A percentile compares a stretch with the other conserved stretches of the same genome.
phyloP scores from a whole-genome alignment of 1,140 invertebrate species.

The Rhizoglyphus robini region DNA sequence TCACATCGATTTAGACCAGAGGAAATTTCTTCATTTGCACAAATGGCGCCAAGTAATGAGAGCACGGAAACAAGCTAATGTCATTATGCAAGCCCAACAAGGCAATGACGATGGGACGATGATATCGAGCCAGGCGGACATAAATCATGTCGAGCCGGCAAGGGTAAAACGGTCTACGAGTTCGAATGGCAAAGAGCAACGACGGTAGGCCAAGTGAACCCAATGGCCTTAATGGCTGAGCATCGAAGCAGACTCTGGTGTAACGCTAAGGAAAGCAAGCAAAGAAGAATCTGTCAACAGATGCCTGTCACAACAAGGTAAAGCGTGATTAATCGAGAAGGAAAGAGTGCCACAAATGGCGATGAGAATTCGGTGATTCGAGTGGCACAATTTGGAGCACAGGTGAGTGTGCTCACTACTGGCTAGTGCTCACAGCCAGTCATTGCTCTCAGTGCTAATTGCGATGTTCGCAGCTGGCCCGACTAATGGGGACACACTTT shows the following conservation, averaged over 20 bases:
- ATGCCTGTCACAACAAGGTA: background rate
- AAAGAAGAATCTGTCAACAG: background rate
- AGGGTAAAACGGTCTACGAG: background rate
- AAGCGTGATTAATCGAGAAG: background rate
- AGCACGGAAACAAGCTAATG: background rate
- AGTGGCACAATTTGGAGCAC: no score
- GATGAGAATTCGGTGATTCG: no score
- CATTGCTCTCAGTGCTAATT: no score
- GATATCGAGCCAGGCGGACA: background rate
- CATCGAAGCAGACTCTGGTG: no score
- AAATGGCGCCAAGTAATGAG: background rate
- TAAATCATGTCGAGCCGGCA: background rate
- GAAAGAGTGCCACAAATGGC: background rate
- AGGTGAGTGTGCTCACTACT: no score
- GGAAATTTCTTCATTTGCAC: background rate
- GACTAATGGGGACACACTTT: no score
- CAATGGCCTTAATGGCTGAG: background rate
- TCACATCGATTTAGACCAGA: constrained; percentile 7
- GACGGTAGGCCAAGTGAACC: background rate
- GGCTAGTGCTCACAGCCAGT: no score
- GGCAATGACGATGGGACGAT: background rate
- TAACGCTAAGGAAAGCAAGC: background rate
- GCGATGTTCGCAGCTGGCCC: no score
- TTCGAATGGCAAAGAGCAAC: background rate
- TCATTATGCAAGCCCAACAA: constrained; percentile 11